Base-by-base conservation (phyloP, 2,888 invertebrate species). In the Scotopteryx bipunctaria region DNA sequence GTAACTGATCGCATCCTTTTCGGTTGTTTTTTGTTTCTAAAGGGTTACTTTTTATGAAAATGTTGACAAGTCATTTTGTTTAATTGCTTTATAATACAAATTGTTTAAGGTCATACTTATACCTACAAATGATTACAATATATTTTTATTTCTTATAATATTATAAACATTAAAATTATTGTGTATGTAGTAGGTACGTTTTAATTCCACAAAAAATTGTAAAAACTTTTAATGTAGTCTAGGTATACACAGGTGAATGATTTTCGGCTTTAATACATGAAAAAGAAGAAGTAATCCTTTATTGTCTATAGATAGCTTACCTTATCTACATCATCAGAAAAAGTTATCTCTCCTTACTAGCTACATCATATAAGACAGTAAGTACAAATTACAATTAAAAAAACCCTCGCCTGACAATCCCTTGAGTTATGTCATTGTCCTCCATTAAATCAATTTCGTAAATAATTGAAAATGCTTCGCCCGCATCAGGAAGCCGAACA, bases 11-110 rank as follows among this genome's bases (percentile, higher is more conserved):
- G 74, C 71, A 67, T 77, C 77, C 79, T 81, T 81, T 78, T 73
- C 76, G 36, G 27, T 79, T 82, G 83, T 84, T 83, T 81, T 77
- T 73, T 72, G 83, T 83, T 85, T 83, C 78, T 78, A 69, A 75
- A 76, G 74, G 77, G 77, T 75, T 76, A 69, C 73, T 74, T 75
- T 77, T 76, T 76, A 74, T 70, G 64, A 67, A 73, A 77, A 77
- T 76, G 78, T 78, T 81, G 81, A 81, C 78, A 76, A 78, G 79
- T 78, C 78, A 81, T 83, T 79, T 78, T 76, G 74, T 76, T 82
- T 81, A 79, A 83, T 84, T 84, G 73, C 35, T 48, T 35, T 25
- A 33, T 35, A 48, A 41, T 40, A 17, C 11, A n/a, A 17, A 32
- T 16, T 16, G 42, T 5, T 5, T 16, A 42, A 35, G 13, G 14